Percentiles rank a stretch among this genome's conserved stretches.
Evolutionary conservation across 2,113 vertebrate species (phyloP).

Genomic region (Dasyurus viverrinus): DNA sequence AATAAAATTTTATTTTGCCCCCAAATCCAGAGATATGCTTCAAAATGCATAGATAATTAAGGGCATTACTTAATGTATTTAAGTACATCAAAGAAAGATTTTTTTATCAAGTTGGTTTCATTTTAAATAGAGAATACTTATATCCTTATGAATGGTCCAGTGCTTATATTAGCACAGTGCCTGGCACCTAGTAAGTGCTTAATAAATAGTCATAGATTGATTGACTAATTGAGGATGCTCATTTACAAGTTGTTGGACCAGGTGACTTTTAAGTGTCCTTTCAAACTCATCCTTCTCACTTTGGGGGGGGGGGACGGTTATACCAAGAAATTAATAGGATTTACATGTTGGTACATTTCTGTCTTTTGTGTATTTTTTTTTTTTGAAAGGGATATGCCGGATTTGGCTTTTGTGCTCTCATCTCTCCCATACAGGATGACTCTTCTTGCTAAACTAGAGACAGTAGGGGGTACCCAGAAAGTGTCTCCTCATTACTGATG

Average conservation of each 20-base stretch:
- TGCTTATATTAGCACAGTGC: background rate
- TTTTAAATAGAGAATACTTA: background rate
- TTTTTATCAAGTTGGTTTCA: background rate
- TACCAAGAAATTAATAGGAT: background rate
- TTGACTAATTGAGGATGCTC: background rate
- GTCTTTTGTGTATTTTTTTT: background rate
- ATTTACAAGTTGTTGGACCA: background rate
- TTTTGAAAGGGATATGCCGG: conserved; percentile 1
- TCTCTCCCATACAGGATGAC: conserved; percentile 36
- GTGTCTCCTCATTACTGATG: conserved; percentile 71
- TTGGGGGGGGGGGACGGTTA: background rate
- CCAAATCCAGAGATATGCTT: conserved; percentile 55
- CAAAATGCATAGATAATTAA: conserved; percentile 59
- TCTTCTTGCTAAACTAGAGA: conserved; percentile 51
- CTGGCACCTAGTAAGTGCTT: background rate
- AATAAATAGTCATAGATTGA: background rate
- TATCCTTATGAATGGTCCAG: background rate
- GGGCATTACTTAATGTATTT: background rate
- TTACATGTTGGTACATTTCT: background rate
- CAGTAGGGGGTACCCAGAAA: conserved; percentile 69
- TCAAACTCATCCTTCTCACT: background rate
- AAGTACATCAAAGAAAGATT: background rate
- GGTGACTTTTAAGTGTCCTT: background rate
- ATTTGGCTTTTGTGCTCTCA: background rate
- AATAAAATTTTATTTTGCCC: background rate